Evolutionary conservation across 2,113 vertebrate species (phyloP), one percentile per base, ranked within the genome.

Genomic region (Phaethornis superciliosus): DNA sequence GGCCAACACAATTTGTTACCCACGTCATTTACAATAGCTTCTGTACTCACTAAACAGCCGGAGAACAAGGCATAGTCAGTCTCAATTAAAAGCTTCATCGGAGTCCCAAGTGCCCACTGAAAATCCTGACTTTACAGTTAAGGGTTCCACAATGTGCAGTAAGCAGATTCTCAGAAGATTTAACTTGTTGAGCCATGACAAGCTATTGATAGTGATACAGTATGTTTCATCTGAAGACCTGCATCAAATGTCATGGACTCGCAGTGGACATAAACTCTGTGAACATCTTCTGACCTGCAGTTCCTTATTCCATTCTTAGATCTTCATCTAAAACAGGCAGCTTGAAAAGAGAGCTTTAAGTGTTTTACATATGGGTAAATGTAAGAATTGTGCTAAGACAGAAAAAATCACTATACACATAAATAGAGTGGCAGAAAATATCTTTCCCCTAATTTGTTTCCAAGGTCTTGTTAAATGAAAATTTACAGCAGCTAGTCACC

Each of bases 401-500:
- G 84, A 27, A 79, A 33, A 88, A 94, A 74, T 56, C 6, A 19
- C 69, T 95, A 72, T 12, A 32, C 5, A 30, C 27, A 46, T 60
- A 90, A 62, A 88, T 33, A 4, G 19, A 85, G 15, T 32, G 12
- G 46, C 37, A 84, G 70, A 85, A 92, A 94, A 58, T 6, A 28
- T 51, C 18, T 64, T 89, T 86, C 27, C 77, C 27, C 21, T 75
- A 82, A 65, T 91, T 86, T 91, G 65, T 90, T 94, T 81, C 32
- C 33, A 88, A 92, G 72, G 49, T 40, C 32, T 90, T 65, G 22
- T 35, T 60, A 96, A 95, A 95, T 82, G 88, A 86, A 75, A 81
- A 8, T 81, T 62, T 37, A 54, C 33, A 90, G 26, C 19, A 92
- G 26, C n/a, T 70, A 90, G 60, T 85, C 42, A 82, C n/a, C 46